Base-by-base conservation (phyloP, 2,797 vertebrate species). In the Hippocampus kuda region DNA sequence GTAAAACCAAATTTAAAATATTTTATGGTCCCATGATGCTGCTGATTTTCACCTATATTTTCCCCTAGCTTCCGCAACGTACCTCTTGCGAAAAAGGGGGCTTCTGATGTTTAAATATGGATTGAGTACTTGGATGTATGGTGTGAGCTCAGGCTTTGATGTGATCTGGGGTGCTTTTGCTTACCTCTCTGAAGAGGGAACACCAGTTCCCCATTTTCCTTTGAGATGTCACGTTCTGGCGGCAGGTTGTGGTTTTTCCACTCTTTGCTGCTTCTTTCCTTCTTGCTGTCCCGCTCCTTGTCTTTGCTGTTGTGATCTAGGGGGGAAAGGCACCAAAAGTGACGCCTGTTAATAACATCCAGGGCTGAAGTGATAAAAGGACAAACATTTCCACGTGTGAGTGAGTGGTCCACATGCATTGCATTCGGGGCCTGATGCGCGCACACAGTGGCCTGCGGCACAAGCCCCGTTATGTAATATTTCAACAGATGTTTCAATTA, bases 131-230 rank as follows among this genome's bases (percentile, higher is more conserved):
- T 1, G 0, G 51, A 53, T 53, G 22, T 53, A n/a, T 4, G 12
- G 61, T 7, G 11, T 26, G 4, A 59, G 16, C 30, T 26, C 12
- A 60, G 7, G 27, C 8, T 46, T 26, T 44, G 60, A 41, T 62
- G 20, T 22, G 34, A 41, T 18, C 4, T 10, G 9, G 30, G 9
- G 60, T 59, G 24, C 18, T 61, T 61, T 26, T 48, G 2, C 44
- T 24, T 62, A 97, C 95, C 93, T 92, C 94, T 95, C 83, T 91
- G 91, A 38, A 91, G 87, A 73, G 93, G 84, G 76, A 91, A 91
- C 76, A 92, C 83, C 76, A 92, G 83, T 34, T 94, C 94, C 81
- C 95, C 94, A 66, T 98, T 97, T 83, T 97, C 95, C 85, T 94
- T 93, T 67, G 93, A 89, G 71, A 93, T 90, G 84, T 97, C 95